A percentile compares a stretch with the other conserved stretches of the same genome.
phyloP scores from a whole-genome alignment of 2,888 invertebrate genomes.

The Cactoblastis cactorum region DNA sequence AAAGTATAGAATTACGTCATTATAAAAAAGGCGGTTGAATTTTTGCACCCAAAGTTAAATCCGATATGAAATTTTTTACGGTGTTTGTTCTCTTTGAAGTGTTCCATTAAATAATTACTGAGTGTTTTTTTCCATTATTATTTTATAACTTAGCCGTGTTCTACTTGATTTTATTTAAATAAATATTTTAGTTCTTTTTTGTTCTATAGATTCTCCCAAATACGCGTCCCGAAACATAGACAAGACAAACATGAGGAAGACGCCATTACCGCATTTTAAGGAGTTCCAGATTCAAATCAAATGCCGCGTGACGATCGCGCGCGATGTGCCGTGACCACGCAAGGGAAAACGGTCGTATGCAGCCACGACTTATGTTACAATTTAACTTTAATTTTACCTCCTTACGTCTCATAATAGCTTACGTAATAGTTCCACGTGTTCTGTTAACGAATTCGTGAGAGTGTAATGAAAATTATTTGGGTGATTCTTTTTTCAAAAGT shows the following conservation, averaged over 20 bases:
- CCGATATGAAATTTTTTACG: slow-evolving; percentile 30
- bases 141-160: too few relatives aligned
- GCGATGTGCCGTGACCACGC: slow-evolving; percentile 48
- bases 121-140: too few relatives aligned
- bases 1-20: slow-evolving; percentile 76
- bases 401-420: slow-evolving; percentile 21
- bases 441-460: slow-evolving; percentile 41
- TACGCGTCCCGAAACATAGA: slow-evolving; percentile 18
- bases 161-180: neutral
- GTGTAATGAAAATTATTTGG: slow-evolving; percentile 31
- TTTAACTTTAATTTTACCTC: slow-evolving; percentile 20
- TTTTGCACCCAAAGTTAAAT: slow-evolving; percentile 15
- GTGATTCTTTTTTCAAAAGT: slow-evolving; percentile 16
- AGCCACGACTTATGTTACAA: slow-evolving; percentile 14
- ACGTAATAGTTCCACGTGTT: slow-evolving; percentile 31
- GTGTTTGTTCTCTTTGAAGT: slow-evolving; percentile 20
- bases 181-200: neutral
- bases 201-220: neutral
- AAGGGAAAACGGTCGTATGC: slow-evolving; percentile 36
- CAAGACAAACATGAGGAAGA: slow-evolving; percentile 42
- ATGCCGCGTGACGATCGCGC: slow-evolving; percentile 64
- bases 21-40: slow-evolving; percentile 32
- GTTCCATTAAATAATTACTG: too few relatives aligned
- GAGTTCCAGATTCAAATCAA: slow-evolving; percentile 70
- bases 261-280: slow-evolving; percentile 60